Conservation (phyloP, 2,888 invertebrate species). For the Drosophila atripex region DNA sequence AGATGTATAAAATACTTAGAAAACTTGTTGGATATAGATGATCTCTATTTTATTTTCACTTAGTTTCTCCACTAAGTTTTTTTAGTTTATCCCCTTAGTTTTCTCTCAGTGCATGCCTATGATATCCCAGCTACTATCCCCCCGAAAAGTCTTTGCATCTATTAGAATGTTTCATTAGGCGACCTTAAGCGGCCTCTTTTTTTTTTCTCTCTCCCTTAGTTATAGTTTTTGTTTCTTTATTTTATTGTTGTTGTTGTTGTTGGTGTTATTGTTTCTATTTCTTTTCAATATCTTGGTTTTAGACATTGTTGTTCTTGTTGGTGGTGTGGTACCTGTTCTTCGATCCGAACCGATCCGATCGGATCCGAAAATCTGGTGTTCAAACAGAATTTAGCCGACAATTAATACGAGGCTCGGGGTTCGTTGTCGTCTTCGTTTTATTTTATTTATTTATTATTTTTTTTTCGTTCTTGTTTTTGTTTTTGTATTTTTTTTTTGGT, state of each 20-base stretch:
- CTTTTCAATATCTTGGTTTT: slow-evolving; percentile 22
- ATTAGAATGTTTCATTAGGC: slow-evolving; percentile 56
- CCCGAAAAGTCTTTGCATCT: slow-evolving; percentile 32
- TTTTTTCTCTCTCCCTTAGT: not conserved
- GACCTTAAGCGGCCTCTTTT: slow-evolving; percentile 49
- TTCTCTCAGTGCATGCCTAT: slow-evolving; percentile 28
- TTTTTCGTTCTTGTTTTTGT: slow-evolving; percentile 3
- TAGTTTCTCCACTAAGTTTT: too few relatives aligned
- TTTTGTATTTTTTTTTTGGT: not conserved
- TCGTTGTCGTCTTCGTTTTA: slow-evolving; percentile 31
- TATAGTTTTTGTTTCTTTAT: not conserved
- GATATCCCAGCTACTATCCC: slow-evolving; percentile 32
- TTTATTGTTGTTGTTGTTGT: not conserved
- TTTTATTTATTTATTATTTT: slow-evolving; percentile 32
- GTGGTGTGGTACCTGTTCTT: slow-evolving; percentile 38
- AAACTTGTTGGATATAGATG: too few relatives aligned
- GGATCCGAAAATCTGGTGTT: slow-evolving; percentile 46
- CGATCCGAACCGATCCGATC: slow-evolving; percentile 23
- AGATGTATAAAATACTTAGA: too few relatives aligned
- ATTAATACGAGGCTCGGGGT: slow-evolving; percentile 67
- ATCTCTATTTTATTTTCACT: too few relatives aligned
- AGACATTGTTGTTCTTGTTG: slow-evolving; percentile 5
- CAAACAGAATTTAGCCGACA: slow-evolving; percentile 77
- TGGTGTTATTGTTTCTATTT: slow-evolving; percentile 23
- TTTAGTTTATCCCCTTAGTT: too few relatives aligned